phyloP scores from a whole-genome alignment of 2,888 invertebrate species.

The Cryptophagus acutangulus region DNA sequence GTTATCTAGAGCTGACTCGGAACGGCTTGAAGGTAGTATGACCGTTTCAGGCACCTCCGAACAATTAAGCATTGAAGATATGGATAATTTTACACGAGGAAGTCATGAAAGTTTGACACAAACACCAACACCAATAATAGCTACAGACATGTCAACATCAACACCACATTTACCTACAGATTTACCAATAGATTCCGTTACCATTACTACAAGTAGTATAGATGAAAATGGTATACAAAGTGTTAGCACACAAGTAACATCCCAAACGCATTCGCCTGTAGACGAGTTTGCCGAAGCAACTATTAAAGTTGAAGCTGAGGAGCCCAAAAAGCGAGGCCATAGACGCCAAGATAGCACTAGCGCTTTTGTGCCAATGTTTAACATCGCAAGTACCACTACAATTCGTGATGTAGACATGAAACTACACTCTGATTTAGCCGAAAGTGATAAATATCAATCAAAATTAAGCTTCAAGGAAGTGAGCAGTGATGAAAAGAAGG shows the following conservation, averaged over 20 bases:
- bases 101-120: constrained; percentile 37
- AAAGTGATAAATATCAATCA: constrained; percentile 43
- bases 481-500: constrained; percentile 48
- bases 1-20: constrained; percentile 47
- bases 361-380: constrained; percentile 36
- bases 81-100: constrained; percentile 33
- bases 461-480: constrained; percentile 47
- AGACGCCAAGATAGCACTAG: constrained; percentile 54
- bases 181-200: constrained; percentile 48
- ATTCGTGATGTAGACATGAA: constrained; percentile 32
- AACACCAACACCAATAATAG: constrained; percentile 24
- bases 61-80: constrained; percentile 46
- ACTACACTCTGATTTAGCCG: constrained; percentile 37
- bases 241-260: constrained; percentile 54
- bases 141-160: constrained; percentile 46
- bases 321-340: constrained; percentile 51
- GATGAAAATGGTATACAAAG: constrained; percentile 50
- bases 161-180: constrained; percentile 37
- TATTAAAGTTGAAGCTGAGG: constrained; percentile 24
- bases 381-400: constrained; percentile 24
- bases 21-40: constrained; percentile 45
- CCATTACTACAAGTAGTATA: constrained; percentile 51
- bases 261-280: constrained; percentile 41
- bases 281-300: constrained; percentile 21
- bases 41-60: constrained; percentile 48